These are phyloP conservation scores for Brachionus rubens DNA, from an alignment of 1,140 invertebrate species.

Conservation along the genomic window DNA sequence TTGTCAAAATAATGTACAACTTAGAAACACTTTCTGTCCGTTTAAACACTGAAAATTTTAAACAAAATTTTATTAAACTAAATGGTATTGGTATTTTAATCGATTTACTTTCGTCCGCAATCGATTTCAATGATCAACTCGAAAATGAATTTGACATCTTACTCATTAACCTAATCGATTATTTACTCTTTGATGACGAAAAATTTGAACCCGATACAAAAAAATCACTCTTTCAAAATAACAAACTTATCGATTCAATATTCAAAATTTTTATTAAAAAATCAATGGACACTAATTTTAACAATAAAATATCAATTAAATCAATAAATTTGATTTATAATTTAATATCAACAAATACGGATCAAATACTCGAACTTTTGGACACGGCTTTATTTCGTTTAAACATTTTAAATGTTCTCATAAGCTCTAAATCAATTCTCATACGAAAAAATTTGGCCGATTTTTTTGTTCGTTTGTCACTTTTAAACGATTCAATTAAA, in stretches of 20 bases:
- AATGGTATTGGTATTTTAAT: not conserved
- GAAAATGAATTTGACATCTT: not conserved
- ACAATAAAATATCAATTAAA: not conserved
- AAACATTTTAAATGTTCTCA: conserved; percentile 27
- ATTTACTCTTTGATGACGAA: not conserved
- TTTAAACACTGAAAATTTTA: conserved; percentile 1
- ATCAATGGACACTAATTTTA: not conserved
- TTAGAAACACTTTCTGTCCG: not conserved
- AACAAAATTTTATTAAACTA: conserved; percentile 12
- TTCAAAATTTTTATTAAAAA: conserved; percentile 14
- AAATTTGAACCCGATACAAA: not conserved
- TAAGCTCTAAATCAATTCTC: not conserved
- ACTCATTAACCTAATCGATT: conserved; percentile 4
- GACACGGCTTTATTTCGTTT: not conserved
- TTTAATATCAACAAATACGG: not conserved
- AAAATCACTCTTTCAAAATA: not conserved
- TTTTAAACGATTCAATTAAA: not conserved
- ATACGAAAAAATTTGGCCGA: conserved; percentile 8
- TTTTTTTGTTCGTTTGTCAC: not conserved
- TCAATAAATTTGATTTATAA: not conserved
- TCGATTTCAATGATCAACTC: not conserved
- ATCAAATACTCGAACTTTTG: not conserved
- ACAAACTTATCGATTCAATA: not conserved
- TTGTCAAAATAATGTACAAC: not conserved
- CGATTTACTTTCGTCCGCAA: not conserved